A percentile compares a stretch with the other conserved stretches of the same genome.
Conservation (phyloP, 2,113 vertebrate species). For the Papio anubis region DNA sequence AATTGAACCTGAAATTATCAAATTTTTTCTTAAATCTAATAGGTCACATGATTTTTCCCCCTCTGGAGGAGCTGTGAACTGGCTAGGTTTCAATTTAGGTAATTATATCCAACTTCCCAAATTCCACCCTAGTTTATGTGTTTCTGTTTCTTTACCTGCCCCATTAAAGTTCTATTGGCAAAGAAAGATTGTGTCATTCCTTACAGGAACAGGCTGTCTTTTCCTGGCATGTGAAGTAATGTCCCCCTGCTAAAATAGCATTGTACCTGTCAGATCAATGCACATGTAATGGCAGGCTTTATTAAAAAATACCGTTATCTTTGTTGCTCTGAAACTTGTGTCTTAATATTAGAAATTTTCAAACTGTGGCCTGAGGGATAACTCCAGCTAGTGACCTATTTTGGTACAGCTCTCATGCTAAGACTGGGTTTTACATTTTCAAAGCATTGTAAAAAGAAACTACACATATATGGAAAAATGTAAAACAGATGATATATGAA, state of each 20-base stretch:
- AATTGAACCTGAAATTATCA: constrained; percentile 9
- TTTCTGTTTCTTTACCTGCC: constrained; percentile 16
- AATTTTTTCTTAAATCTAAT: constrained; percentile 42
- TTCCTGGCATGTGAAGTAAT: background rate
- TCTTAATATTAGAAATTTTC: background rate
- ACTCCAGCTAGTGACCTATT: background rate
- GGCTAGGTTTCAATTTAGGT: constrained; percentile 41
- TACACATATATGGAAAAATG: background rate
- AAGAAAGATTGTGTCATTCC: constrained; percentile 20
- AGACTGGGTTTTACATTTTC: background rate
- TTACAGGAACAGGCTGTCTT: background rate
- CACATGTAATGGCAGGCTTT: background rate
- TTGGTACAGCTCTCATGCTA: background rate
- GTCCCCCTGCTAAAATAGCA: background rate
- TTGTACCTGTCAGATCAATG: background rate
- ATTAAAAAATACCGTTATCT: background rate
- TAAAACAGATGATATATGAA: background rate
- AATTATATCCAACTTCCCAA: constrained; percentile 53
- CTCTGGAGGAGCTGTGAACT: background rate
- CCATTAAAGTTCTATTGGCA: constrained; percentile 11
- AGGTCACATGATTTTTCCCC: background rate
- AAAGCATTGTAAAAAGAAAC: background rate
- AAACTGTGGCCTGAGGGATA: background rate
- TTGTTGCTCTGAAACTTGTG: background rate
- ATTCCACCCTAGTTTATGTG: constrained; percentile 21